These are phyloP conservation scores for Drymodes brunneopygia DNA, from an alignment of 2,113 vertebrate species.

Conservation along the genomic window DNA sequence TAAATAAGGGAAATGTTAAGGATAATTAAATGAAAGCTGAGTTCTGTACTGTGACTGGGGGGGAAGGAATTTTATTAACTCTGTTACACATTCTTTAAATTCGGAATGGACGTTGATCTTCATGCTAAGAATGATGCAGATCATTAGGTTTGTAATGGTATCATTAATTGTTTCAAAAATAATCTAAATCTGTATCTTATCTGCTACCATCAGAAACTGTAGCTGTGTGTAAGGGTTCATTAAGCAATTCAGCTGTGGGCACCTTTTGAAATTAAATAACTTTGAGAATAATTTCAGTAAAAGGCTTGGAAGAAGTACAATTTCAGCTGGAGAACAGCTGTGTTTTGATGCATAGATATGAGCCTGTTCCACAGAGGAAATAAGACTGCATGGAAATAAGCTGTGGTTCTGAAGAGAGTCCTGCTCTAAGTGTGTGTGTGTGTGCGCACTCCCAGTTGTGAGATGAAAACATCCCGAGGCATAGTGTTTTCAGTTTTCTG, in stretches of 20 bases:
- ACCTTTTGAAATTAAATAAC: conserved; percentile 19
- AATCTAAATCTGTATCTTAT: background rate
- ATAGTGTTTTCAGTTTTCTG: background rate
- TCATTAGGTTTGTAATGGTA: conserved; percentile 7
- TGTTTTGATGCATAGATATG: background rate
- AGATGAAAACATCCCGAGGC: background rate
- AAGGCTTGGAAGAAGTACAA: background rate
- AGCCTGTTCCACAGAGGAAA: background rate
- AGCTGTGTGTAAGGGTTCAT: background rate
- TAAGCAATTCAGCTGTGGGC: conserved; percentile 2
- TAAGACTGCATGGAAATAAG: background rate
- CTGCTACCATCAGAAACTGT: background rate
- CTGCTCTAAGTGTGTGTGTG: background rate
- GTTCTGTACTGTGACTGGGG: background rate
- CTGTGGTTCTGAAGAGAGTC: background rate
- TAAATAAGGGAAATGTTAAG: background rate
- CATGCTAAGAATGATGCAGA: background rate
- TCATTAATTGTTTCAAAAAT: conserved; percentile 41
- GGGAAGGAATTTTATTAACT: background rate
- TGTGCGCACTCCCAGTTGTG: background rate
- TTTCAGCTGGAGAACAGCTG: background rate
- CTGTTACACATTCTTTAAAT: background rate
- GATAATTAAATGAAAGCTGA: background rate
- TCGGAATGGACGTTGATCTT: background rate
- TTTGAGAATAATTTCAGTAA: background rate